Conservation (phyloP, 2,888 invertebrate species). For the Cephus pygmeus region DNA sequence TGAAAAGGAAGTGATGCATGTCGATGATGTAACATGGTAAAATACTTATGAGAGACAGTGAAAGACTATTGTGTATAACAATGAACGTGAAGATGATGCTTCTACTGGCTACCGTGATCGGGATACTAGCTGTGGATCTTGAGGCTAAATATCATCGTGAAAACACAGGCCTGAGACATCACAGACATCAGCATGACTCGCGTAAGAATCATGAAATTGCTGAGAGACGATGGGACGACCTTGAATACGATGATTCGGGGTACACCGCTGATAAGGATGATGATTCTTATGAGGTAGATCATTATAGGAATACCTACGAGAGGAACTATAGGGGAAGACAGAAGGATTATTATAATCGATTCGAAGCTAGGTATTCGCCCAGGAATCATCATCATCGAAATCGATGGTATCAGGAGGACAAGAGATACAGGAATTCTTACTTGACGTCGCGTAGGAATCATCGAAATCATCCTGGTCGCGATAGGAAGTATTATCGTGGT, state of each 20-base stretch:
- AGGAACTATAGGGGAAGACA: slow-evolving; percentile 26
- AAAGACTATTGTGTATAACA: not conserved
- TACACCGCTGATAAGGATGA: slow-evolving; percentile 34
- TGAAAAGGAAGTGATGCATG: not conserved
- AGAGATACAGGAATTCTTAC: slow-evolving; percentile 28
- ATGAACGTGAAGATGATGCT: slow-evolving; percentile 13
- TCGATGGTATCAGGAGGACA: not conserved
- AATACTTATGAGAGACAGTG: not conserved
- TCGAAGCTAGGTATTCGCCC: slow-evolving; percentile 20
- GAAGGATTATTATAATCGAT: slow-evolving; percentile 25
- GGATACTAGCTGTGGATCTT: slow-evolving; percentile 30
- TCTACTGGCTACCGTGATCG: slow-evolving; percentile 36
- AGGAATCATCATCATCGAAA: slow-evolving; percentile 6
- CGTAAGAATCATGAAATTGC: slow-evolving; percentile 29
- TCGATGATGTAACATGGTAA: not conserved
- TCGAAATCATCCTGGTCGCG: slow-evolving; percentile 29
- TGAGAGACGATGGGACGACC: slow-evolving; percentile 34
- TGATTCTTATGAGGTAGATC: slow-evolving; percentile 23
- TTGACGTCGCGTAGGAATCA: slow-evolving; percentile 28
- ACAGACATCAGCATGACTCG: slow-evolving; percentile 55
- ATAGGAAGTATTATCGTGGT: slow-evolving; percentile 22
- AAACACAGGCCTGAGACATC: slow-evolving; percentile 35
- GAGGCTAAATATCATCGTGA: slow-evolving; percentile 42
- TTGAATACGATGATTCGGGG: slow-evolving; percentile 32
- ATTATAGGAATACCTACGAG: slow-evolving; percentile 18